phyloP scores from a whole-genome alignment of 1,140 invertebrate species.

The Steinernema feltiae region DNA sequence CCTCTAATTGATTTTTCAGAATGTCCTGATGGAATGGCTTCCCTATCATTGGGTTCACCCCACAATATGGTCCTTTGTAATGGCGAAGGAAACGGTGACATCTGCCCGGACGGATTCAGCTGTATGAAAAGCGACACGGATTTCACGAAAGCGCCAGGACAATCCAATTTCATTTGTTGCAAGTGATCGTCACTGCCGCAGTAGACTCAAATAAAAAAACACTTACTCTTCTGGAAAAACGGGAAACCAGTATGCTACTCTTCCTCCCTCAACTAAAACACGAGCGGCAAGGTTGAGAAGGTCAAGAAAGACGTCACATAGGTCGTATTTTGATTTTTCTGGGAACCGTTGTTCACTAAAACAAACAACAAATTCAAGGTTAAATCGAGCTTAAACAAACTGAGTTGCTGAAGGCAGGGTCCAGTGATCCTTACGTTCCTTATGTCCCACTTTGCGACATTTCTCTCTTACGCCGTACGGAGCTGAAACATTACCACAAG shows the following conservation, averaged over 20 bases:
- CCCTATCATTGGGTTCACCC: conserved; percentile 17
- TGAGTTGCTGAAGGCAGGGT: conserved; percentile 19
- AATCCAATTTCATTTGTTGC: conserved; percentile 35
- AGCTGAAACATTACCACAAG: too few species aligned
- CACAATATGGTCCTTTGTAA: conserved; percentile 23
- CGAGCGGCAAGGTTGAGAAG: conserved; percentile 61
- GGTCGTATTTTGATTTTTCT: conserved; percentile 58
- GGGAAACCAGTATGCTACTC: conserved; percentile 62
- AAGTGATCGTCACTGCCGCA: not conserved
- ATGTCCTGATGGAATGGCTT: conserved; percentile 27
- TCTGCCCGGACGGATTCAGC: conserved; percentile 34
- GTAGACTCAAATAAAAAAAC: not conserved
- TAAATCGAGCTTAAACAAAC: conserved; percentile 18
- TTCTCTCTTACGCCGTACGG: conserved; percentile 63
- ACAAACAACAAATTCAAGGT: conserved; percentile 20
- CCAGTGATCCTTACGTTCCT: conserved; percentile 37
- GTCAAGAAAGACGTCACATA: conserved; percentile 60
- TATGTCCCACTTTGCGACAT: conserved; percentile 45
- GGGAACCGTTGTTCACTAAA: conserved; percentile 58
- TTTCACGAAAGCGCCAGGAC: conserved; percentile 31
- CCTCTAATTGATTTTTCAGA: conserved; percentile 26
- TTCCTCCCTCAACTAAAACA: conserved; percentile 57
- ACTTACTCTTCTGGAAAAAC: conserved; percentile 59
- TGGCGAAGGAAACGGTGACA: conserved; percentile 4
- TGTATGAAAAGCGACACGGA: conserved; percentile 35